phyloP scores from a whole-genome alignment of 2,888 invertebrate genomes.

The Apotomis turbidana region DNA sequence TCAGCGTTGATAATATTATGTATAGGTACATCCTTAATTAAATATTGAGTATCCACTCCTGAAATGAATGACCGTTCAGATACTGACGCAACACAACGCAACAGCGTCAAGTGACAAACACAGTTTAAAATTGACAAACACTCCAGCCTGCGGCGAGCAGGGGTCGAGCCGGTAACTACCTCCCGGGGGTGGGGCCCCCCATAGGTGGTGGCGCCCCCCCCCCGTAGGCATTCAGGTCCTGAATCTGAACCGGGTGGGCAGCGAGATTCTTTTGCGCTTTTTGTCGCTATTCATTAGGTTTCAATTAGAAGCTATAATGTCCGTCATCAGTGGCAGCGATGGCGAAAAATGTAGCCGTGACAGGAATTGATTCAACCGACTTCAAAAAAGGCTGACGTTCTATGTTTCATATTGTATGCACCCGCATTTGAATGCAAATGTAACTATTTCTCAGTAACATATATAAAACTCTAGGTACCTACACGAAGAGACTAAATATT shows the following conservation, averaged over 20 bases:
- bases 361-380: too few relatives aligned
- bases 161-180: background rate
- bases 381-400: too few relatives aligned
- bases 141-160: conserved; percentile 45
- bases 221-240: conserved; percentile 13
- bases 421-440: background rate
- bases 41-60: too few relatives aligned
- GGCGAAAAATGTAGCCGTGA: conserved; percentile 13
- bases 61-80: background rate
- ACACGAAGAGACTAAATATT: too few relatives aligned
- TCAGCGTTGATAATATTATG: too few relatives aligned
- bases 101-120: conserved; percentile 22
- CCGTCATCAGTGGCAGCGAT: too few relatives aligned
- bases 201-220: background rate
- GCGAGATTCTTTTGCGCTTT: conserved; percentile 28
- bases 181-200: background rate
- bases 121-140: conserved; percentile 40
- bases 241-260: conserved; percentile 27
- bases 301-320: conserved; percentile 1
- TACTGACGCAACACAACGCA: background rate
- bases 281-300: conserved; percentile 18
- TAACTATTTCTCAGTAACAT: conserved; percentile 36
- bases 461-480: too few relatives aligned
- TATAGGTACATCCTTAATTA: too few relatives aligned
- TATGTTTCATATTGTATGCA: too few relatives aligned